Evolutionary conservation across 1,140 invertebrate species (phyloP), one percentile per base, ranked within the genome.

Genomic region (Eciton burchellii): DNA sequence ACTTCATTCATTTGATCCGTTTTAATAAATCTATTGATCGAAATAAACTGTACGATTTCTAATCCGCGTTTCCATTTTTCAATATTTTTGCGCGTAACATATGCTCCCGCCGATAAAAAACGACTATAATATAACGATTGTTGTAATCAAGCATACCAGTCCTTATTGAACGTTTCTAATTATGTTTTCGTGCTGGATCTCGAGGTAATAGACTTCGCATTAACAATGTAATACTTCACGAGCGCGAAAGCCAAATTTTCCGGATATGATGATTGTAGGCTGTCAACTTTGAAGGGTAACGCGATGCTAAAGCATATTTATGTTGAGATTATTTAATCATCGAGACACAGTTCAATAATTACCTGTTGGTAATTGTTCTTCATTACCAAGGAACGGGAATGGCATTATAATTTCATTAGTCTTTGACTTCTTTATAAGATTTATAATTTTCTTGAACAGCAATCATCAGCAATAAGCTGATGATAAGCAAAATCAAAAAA

Each of bases 141-240:
- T 74, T 83, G 82, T 89, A 96, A 94, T 95, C 95, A 96, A 45
- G 93, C 87, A 91, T 93, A 95, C 24, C 96, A 90, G 59, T 95
- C 93, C 71, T 93, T 94, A 70, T 95, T 94, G 83, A 95, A 96
- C 60, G 91, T 92, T 1, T 93, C 88, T 45, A 95, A 91, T 63
- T 94, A 92, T 0, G 82, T 66, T 74, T 88, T 81, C 47, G 90
- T 84, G 24, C 83, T 86, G 5, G 90, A 86, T 72, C 88, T 91
- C 2, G 92, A 88, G 47, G 92, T 90, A 3, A 95, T 93, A 87
- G 95, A 96, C 29, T 93, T 92, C 16, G 92, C 89, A 19, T 94
- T 93, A 5, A 94, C 93, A 5, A 93, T 94, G 84, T 95, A 96
- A 77, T 95, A 95, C 83, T 95, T 95, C 26, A 95, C 90, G 12